These are phyloP conservation scores for Zosterops borbonicus DNA, from an alignment of 2,113 vertebrate species.

Conservation along the genomic window DNA sequence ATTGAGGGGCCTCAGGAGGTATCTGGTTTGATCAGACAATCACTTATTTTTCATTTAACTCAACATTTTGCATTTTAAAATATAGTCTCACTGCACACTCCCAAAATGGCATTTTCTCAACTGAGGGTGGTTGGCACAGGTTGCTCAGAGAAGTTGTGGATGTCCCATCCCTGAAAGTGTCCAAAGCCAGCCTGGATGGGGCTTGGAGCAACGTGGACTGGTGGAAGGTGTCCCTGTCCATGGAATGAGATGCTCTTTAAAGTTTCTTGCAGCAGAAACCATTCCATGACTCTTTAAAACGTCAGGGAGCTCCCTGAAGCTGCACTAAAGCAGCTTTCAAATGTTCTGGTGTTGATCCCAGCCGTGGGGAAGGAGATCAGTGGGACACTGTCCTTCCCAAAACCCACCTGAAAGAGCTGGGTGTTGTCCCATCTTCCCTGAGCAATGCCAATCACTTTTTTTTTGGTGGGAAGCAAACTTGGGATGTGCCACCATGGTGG, in stretches of 20 bases:
- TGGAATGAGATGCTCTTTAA: not conserved
- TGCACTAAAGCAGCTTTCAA: not conserved
- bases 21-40: not conserved
- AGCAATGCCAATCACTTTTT: not conserved
- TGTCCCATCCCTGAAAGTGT: not conserved
- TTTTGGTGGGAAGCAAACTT: not conserved
- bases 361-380: not conserved
- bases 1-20: not conserved
- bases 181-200: not conserved
- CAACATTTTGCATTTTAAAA: not conserved
- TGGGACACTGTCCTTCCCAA: not conserved
- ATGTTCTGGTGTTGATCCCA: not conserved
- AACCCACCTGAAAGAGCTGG: not conserved
- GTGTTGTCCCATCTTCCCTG: accelerated
- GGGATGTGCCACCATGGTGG: accelerated
- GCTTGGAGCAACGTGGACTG: not conserved
- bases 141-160: not conserved
- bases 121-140: not conserved
- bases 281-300: not conserved
- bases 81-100: accelerated
- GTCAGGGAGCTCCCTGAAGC: not conserved
- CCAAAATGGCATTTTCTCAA: not conserved
- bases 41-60: not conserved
- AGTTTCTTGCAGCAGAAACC: not conserved
- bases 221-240: not conserved